Evolutionary conservation across 2,797 vertebrate species (phyloP).

Genomic region (Siniperca scherzeri): DNA sequence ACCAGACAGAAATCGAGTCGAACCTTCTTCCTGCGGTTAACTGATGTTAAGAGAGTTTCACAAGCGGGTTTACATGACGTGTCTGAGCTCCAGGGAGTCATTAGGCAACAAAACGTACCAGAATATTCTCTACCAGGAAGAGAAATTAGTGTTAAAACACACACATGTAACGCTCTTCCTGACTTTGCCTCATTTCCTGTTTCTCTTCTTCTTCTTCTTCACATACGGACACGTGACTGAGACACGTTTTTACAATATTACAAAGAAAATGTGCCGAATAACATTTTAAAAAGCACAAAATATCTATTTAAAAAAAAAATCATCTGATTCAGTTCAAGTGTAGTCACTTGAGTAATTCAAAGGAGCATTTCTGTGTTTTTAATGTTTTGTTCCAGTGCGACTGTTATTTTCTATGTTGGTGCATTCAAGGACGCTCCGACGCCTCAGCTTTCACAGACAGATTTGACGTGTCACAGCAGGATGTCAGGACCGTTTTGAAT

Average conservation of each 20-base stretch:
- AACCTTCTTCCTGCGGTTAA: background rate
- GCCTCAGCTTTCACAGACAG: background rate
- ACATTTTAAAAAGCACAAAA: too few relatives aligned
- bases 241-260: background rate
- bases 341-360: too few relatives aligned
- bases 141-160: background rate
- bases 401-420: background rate
- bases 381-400: too few relatives aligned
- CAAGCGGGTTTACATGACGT: background rate
- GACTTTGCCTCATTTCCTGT: constrained; percentile 8
- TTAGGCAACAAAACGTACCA: background rate
- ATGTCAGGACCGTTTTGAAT: too few relatives aligned
- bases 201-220: background rate
- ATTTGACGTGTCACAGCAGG: background rate
- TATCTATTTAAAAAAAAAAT: too few relatives aligned
- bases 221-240: background rate
- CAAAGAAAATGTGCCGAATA: too few relatives aligned
- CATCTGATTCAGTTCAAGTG: too few relatives aligned
- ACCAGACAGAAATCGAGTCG: background rate
- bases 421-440: background rate
- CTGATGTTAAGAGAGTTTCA: too few relatives aligned
- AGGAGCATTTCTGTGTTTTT: too few relatives aligned
- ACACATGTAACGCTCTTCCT: background rate
- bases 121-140: background rate
- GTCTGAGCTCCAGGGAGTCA: background rate